These are phyloP conservation scores for Acleris literana DNA, from an alignment of 2,888 invertebrate species.

Conservation along the genomic window DNA sequence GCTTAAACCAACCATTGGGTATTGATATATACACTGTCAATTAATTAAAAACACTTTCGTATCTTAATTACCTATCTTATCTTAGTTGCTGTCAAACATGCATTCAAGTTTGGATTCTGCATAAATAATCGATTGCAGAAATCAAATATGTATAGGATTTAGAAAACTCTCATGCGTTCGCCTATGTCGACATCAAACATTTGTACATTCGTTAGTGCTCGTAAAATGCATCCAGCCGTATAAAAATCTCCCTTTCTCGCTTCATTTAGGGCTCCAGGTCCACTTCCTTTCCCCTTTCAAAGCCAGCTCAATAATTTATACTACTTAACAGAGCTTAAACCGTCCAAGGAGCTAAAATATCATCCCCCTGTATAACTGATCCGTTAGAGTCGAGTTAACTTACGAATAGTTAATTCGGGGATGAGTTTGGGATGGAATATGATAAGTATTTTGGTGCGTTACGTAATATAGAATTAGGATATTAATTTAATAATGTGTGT, in stretches of 20 bases:
- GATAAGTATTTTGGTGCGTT: slow-evolving; percentile 26
- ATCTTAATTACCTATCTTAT: too few species aligned
- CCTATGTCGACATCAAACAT: too few species aligned
- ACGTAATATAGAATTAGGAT: slow-evolving; percentile 15
- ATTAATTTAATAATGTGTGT: background rate
- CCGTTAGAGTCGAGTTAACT: slow-evolving; percentile 32
- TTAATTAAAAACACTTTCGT: too few species aligned
- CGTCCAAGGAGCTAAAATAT: slow-evolving; percentile 62
- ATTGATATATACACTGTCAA: too few species aligned
- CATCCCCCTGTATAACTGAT: slow-evolving; percentile 47
- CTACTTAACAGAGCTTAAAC: slow-evolving; percentile 73
- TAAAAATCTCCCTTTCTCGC: background rate
- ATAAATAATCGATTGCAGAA: too few species aligned
- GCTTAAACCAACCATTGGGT: too few species aligned
- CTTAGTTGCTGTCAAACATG: too few species aligned
- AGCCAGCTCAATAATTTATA: slow-evolving; percentile 71
- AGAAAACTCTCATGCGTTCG: too few species aligned
- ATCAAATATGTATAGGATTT: too few species aligned
- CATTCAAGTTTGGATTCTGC: too few species aligned
- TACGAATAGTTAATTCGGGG: slow-evolving; percentile 26
- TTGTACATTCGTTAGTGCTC: background rate
- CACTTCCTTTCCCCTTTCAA: slow-evolving; percentile 25
- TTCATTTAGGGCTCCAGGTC: slow-evolving; percentile 5
- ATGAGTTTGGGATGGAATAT: slow-evolving; percentile 25
- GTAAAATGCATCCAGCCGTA: background rate